A percentile compares a stretch with the other conserved stretches of the same genome.
Evolutionary conservation across 2,797 vertebrate genomes (phyloP).

Genomic region (Pantherophis alleghaniensis): DNA sequence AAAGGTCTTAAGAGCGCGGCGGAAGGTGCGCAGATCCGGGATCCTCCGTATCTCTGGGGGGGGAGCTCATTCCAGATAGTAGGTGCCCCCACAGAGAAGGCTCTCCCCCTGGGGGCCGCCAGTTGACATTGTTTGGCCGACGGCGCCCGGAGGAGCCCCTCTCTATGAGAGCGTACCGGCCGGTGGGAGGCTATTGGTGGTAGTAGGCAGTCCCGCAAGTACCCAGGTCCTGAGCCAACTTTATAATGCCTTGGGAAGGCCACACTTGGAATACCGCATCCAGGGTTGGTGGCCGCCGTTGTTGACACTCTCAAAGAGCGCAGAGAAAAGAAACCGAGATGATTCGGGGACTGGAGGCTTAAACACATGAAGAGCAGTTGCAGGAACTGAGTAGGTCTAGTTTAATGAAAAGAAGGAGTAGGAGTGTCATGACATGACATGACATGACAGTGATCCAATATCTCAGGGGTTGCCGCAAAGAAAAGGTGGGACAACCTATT

Average conservation of each 20-base stretch:
- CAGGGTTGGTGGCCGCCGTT: not conserved
- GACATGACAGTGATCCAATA: accelerated
- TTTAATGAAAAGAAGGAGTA: not conserved
- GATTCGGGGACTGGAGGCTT: not conserved
- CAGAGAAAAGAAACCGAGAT: not conserved
- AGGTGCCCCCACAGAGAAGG: no score
- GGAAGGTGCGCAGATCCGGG: no score
- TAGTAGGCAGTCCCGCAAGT: no score
- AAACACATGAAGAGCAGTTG: not conserved
- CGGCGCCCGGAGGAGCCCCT: no score
- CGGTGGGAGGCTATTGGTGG: no score
- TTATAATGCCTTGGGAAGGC: not conserved
- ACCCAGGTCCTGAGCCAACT: not conserved
- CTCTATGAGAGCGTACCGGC: no score
- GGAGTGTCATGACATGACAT: not conserved
- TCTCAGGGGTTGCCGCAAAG: not conserved
- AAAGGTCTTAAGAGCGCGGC: no score
- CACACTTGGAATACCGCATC: not conserved
- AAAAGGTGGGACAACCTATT: not conserved
- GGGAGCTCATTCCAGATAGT: no score
- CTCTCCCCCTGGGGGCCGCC: no score
- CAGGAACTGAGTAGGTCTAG: not conserved
- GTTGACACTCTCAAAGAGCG: not conserved
- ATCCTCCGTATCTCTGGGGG: no score
- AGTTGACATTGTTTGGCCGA: no score